Base-by-base conservation (phyloP, 2,888 invertebrate genomes). In the Ophion costatus region DNA sequence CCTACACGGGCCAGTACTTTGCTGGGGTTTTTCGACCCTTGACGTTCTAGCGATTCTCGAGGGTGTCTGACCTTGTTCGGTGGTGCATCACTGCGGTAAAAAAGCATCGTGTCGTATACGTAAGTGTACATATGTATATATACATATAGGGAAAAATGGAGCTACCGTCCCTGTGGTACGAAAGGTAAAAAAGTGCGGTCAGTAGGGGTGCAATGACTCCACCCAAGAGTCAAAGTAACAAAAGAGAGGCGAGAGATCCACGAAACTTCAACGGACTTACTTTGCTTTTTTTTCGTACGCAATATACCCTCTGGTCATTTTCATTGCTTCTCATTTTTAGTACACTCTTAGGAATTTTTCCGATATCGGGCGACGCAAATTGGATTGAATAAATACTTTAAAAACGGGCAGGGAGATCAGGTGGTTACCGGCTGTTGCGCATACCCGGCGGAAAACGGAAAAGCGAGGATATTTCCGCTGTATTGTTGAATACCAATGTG, bases 171-270 rank as follows among this genome's bases (percentile, higher is more conserved):
- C 38, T 71, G 11, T 20, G 56, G 33, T 29, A 14, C n/a, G 59
- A 59, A 57, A 20, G 9, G 57, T 38, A 59, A 73, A 59, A 71
- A 73, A 73, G 33, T 38, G 71, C 11, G 59, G 71, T 38, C 29
- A 33, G 57, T n/a, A 38, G 33, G 59, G 29, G 33, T 14, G 33
- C 11, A 59, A 33, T 57, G 33, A 10, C 4, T 14, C n/a, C 20
- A 33, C 33, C 57, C 33, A 33, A 38, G 57, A 59, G 6, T 59
- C 20, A 38, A 38, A 59, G 71, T 57, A 57, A 22, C 33, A 14
- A 4, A 29, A 59, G 71, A 59, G n/a, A 11, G 17, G 38, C 6
- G 70, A 70, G 29, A 33, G 33, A 33, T 71, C 29, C 29, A 38
- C 59, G 20, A 33, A 71, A 71, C 38, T 11, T 71, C 71, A 20